Evolutionary conservation across 2,888 invertebrate species (phyloP), one percentile per base, ranked within the genome.

Genomic region (Xanthia icteritia): DNA sequence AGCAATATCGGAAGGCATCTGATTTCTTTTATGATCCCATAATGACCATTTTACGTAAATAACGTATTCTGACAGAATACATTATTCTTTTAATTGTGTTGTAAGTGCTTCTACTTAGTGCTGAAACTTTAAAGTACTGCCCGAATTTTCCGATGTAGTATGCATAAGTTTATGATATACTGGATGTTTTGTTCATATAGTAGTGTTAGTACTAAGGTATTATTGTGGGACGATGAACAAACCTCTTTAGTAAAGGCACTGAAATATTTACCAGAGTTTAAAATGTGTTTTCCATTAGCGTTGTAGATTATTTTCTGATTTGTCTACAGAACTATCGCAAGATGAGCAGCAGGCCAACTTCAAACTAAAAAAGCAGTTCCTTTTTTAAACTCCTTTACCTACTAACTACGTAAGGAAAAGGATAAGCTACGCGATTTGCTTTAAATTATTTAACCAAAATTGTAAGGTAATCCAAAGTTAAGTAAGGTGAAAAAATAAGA

Each of bases 241-340:
- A 66, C n/a, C 39, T 63, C 54, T 70, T 20, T 72, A 56, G 45
- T 63, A 56, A 79, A 79, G 56, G 61, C 66, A 79, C 1, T 20
- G 20, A 4, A 39, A 54, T 54, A 27, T 66, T 23, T 42, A 36
- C 27, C n/a, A 31, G 5, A 51, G 63, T 39, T 64, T 51, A 15
- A 64, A 54, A 72, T 61, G 15, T 60, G 15, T 54, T 79, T 73
- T 72, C 54, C 60, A 79, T 79, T 72, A 79, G 42, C 2, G 17
- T 58, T 39, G 45, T 13, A 63, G n/a, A 51, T 13, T 61, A 79
- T 73, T 2, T 63, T 31, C n/a, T 31, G 64, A 70, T 58, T 58
- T 27, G 9, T 70, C 31, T 51, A 64, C 51, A 51, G 15, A 67
- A 67, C 23, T 51, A 67, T 51, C 48, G 51, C 23, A 23, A n/a